These are phyloP conservation scores for Nerophis lumbriciformis DNA, from an alignment of 2,113 vertebrate species.

Conservation along the genomic window DNA sequence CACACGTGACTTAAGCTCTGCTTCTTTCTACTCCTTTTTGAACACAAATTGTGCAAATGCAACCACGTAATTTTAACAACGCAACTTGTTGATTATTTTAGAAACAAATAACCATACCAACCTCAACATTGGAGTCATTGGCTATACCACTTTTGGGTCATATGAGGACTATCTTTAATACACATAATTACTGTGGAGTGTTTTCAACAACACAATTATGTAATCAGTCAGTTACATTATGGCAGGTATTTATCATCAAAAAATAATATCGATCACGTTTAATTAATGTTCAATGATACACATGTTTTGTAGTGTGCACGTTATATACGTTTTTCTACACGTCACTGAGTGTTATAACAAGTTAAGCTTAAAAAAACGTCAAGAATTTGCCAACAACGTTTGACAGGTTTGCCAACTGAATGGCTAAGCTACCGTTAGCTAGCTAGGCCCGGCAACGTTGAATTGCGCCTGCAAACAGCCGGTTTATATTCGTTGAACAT, in stretches of 20 bases:
- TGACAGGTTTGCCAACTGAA: slow-evolving; percentile 32
- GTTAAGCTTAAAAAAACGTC: neutral
- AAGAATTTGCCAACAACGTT: slow-evolving; percentile 2
- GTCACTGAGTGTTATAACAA: neutral
- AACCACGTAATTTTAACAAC: too few relatives aligned
- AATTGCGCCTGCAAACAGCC: slow-evolving; percentile 4
- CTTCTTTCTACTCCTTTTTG: too few relatives aligned
- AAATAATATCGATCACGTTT: slow-evolving; percentile 14
- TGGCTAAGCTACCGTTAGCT: slow-evolving; percentile 40
- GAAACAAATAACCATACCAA: too few relatives aligned
- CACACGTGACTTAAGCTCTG: too few relatives aligned
- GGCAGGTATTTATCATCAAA: slow-evolving; percentile 3
- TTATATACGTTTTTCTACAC: neutral
- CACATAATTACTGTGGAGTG: too few relatives aligned
- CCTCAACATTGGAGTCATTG: too few relatives aligned
- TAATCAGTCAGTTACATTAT: too few relatives aligned
- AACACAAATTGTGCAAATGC: too few relatives aligned
- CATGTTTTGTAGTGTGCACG: neutral
- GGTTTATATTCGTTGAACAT: neutral
- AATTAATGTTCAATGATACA: neutral
- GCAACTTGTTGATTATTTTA: too few relatives aligned
- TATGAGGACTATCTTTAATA: too few relatives aligned
- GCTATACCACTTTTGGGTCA: too few relatives aligned
- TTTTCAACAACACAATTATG: too few relatives aligned
- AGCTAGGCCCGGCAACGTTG: slow-evolving; percentile 31